Evolutionary conservation across 2,113 vertebrate genomes (phyloP).

Genomic region (Crypturellus undulatus): DNA sequence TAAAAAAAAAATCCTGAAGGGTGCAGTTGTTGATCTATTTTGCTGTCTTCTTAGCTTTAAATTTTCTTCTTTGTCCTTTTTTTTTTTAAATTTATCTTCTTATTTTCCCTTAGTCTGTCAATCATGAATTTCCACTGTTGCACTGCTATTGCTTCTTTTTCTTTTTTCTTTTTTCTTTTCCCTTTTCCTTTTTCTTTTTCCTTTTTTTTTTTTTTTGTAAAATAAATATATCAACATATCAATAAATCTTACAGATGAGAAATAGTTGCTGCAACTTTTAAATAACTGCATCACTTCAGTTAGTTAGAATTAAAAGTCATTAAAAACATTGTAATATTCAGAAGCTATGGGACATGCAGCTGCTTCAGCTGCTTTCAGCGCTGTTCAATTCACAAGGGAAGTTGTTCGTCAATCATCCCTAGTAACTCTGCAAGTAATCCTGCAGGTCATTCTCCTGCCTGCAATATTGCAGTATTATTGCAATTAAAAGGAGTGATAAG

Average conservation of each 20-base stretch:
- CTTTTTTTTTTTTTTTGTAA: not conserved
- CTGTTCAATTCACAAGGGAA: not conserved
- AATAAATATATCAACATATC: not conserved
- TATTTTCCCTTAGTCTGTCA: not conserved
- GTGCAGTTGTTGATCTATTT: not conserved
- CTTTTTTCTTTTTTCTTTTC: not conserved
- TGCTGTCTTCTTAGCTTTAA: not conserved
- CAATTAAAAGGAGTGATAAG: not conserved
- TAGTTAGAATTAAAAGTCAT: not conserved
- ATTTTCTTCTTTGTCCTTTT: not conserved
- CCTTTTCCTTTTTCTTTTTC: too few species aligned
- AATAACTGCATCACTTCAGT: not conserved
- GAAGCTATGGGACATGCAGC: too few species aligned
- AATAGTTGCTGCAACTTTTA: not conserved
- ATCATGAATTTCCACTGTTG: not conserved
- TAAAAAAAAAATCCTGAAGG: not conserved
- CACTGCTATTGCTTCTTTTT: not conserved
- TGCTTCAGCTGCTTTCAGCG: too few species aligned
- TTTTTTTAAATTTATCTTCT: not conserved
- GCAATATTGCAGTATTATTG: not conserved
- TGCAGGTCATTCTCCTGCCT: not conserved
- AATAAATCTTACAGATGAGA: not conserved
- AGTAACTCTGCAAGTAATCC: fast-evolving
- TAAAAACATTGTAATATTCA: not conserved
- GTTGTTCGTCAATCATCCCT: not conserved